Base-by-base conservation (phyloP, 2,888 invertebrate species). In the Dynastes maya region DNA sequence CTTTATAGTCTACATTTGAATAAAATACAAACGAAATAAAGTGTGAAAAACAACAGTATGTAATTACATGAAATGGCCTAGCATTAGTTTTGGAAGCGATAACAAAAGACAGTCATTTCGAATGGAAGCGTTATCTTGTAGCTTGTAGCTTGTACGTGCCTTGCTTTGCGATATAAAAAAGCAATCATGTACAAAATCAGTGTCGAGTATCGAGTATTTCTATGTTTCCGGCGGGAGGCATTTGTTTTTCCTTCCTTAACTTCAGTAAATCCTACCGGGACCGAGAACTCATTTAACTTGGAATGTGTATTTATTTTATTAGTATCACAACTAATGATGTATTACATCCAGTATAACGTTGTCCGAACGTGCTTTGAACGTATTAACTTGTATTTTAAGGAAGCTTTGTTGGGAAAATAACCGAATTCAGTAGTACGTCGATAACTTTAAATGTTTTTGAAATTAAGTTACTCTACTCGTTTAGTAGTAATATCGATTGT, bases 101-200 rank as follows among this genome's bases (percentile, higher is more conserved):
- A 71, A 71, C 71, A 58, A 9, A 71, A 86, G 86, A 86, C 87
- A 45, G 86, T 87, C 86, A 87, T 86, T 86, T 83, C 85, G 84
- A 89, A 89, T 88, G 87, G 88, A 86, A 86, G 87, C 86, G 88
- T 88, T 88, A 88, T 88, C 87, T 87, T 87, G 86, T 86, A 86
- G 86, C 67, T 84, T 87, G 88, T 86, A 86, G 86, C 67, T 84
- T 87, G 88, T 88, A 88, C 89, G 88, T 89, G 89, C 87, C 87
- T 86, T 88, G 88, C 86, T 71, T 87, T 85, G 86, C 85, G 87
- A 89, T 89, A 89, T 88, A 89, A 89, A 89, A 88, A 89, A 87
- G 89, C 89, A 88, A 89, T 89, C 89, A 88, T 88, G 88, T 89
- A 88, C 88, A 88, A 88, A 88, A 89, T 89, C 89, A 88, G 88